A percentile compares a stretch with the other conserved stretches of the same genome.
These are phyloP conservation scores for Synaphobranchus kaupii DNA, from an alignment of 2,797 vertebrate genomes.

Conservation along the genomic window DNA sequence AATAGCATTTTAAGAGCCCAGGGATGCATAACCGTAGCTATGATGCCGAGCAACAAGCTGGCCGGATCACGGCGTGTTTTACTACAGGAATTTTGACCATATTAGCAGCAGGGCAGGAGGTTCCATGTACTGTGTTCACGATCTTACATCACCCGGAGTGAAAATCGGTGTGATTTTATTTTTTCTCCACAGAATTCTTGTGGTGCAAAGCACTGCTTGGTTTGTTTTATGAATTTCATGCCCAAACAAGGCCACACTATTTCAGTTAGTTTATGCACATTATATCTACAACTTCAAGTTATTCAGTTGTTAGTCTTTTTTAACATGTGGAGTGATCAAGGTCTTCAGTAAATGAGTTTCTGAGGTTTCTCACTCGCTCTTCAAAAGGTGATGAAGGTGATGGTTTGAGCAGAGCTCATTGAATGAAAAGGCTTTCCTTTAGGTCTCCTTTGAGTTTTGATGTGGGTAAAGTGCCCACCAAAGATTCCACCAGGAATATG, in stretches of 20 bases:
- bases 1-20: conserved; percentile 28
- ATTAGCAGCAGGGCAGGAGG: background rate
- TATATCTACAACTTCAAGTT: background rate
- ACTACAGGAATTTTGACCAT: background rate
- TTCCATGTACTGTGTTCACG: background rate
- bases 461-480: background rate
- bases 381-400: background rate
- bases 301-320: background rate
- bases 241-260: background rate
- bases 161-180: background rate
- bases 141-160: background rate
- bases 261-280: conserved; percentile 2
- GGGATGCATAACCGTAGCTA: background rate
- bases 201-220: background rate
- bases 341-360: conserved; percentile 10
- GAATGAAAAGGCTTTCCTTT: background rate
- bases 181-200: background rate
- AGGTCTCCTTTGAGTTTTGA: background rate
- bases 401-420: background rate
- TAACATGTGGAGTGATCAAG: conserved; percentile 9
- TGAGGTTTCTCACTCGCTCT: background rate
- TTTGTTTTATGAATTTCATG: background rate
- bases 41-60: conserved; percentile 16
- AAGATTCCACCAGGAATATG: background rate
- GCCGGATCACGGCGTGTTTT: background rate